A percentile compares a stretch with the other conserved stretches of the same genome.
Conservation (phyloP, 2,888 invertebrate genomes). For the Sarcophaga carnaria region DNA sequence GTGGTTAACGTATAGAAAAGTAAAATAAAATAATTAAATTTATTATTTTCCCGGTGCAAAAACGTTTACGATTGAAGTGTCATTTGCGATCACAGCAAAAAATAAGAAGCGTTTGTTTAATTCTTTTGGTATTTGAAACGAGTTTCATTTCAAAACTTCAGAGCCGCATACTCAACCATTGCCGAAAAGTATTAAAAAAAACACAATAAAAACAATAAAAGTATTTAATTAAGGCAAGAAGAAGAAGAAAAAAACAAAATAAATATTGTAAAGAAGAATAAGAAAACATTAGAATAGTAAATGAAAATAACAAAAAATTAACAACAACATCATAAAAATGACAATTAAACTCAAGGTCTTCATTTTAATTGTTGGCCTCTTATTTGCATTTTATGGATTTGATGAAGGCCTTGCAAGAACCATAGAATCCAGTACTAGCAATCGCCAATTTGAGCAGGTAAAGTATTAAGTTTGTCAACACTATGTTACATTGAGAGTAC, state of each 20-base stretch:
- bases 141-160: background rate
- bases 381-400: constrained; percentile 43
- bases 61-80: constrained; percentile 28
- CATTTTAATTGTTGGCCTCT: constrained; percentile 49
- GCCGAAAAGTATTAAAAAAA: constrained; percentile 21
- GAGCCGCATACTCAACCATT: background rate
- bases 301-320: background rate
- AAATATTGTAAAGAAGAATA: too few species aligned
- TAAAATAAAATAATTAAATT: constrained; percentile 33
- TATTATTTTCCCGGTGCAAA: constrained; percentile 15
- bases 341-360: constrained; percentile 52
- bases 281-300: constrained; percentile 14
- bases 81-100: constrained; percentile 10
- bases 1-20: constrained; percentile 30
- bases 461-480: background rate
- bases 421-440: constrained; percentile 23
- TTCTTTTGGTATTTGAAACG: constrained; percentile 3
- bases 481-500: background rate
- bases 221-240: background rate
- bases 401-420: constrained; percentile 32
- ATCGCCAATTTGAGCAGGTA: constrained; percentile 26
- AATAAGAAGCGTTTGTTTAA: constrained; percentile 5
- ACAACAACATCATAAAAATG: constrained; percentile 21
- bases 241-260: background rate
- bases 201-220: background rate